Evolutionary conservation across 2,888 invertebrate species (phyloP).

Genomic region (Orgyia antiqua): DNA sequence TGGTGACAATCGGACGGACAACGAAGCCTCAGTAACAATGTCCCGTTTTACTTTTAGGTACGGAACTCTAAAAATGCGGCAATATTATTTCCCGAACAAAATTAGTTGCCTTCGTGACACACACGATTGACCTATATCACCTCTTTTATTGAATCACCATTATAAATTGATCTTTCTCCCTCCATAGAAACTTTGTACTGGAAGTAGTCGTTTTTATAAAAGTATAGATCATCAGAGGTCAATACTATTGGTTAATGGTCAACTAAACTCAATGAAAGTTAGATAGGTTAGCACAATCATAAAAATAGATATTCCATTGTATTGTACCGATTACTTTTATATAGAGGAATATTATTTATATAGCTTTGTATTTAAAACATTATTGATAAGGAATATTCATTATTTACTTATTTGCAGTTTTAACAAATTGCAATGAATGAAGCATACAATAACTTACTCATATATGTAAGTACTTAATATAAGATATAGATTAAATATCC

Average conservation of each 20-base stretch:
- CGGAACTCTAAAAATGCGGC: too few species aligned
- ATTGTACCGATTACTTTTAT: conserved; percentile 25
- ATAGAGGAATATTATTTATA: conserved; percentile 24
- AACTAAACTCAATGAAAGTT: conserved; percentile 27
- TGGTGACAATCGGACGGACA: too few species aligned
- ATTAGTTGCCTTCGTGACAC: conserved; percentile 55
- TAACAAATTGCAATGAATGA: too few species aligned
- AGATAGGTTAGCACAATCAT: conserved; percentile 28
- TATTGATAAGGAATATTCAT: too few species aligned
- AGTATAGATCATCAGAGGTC: conserved; percentile 26
- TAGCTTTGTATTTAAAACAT: too few species aligned
- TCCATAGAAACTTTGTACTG: conserved; percentile 19
- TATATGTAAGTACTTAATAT: too few species aligned
- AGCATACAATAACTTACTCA: too few species aligned
- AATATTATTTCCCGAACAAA: conserved; percentile 38
- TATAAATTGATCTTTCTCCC: conserved; percentile 28
- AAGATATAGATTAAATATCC: too few species aligned
- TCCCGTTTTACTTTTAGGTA: too few species aligned
- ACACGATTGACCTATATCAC: conserved; percentile 57
- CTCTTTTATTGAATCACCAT: conserved; percentile 41
- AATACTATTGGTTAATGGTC: conserved; percentile 24
- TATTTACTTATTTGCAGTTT: too few species aligned
- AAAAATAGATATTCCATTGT: conserved; percentile 33
- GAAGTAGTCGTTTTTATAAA: conserved; percentile 6
- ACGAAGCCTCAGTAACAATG: too few species aligned